Percentiles rank a stretch among this genome's conserved stretches.
Conservation (phyloP, 2,888 invertebrate species). For the Gandaritis pyraliata region DNA sequence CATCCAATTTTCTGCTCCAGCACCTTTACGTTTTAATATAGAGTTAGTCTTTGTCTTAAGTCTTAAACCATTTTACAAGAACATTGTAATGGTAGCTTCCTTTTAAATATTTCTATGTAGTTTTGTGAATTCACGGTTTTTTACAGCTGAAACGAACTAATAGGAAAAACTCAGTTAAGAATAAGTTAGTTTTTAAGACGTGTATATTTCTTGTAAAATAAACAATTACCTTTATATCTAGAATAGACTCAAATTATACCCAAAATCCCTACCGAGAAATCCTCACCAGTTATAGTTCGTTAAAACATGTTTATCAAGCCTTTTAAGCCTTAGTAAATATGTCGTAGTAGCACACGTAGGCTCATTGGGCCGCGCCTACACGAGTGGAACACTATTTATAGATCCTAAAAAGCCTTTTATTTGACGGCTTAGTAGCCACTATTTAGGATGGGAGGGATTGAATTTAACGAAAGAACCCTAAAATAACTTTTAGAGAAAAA, state of each 20-base stretch:
- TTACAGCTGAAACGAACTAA: no score
- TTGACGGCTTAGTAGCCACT: slow-evolving; percentile 21
- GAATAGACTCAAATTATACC: no score
- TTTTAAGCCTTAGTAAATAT: no score
- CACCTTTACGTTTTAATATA: slow-evolving; percentile 24
- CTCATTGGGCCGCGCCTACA: slow-evolving; percentile 10
- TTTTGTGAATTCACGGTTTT: no score
- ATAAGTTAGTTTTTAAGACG: no score
- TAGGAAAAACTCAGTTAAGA: no score
- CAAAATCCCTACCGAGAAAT: no score
- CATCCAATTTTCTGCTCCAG: slow-evolving; percentile 24
- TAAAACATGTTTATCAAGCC: no score
- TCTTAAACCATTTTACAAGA: slow-evolving; percentile 14
- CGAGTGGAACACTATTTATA: slow-evolving; percentile 21
- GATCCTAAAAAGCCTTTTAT: slow-evolving; percentile 17
- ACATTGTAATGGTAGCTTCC: background rate
- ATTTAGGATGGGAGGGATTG: slow-evolving; percentile 18
- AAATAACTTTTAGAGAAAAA: background rate
- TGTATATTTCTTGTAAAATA: no score
- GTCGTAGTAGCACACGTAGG: background rate
- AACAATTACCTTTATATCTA: no score
- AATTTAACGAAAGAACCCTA: slow-evolving; percentile 25
- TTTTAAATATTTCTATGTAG: background rate
- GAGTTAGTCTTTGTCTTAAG: slow-evolving; percentile 10
- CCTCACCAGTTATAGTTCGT: no score